These are phyloP conservation scores for Actinernus sp. DNA, from an alignment of 92 coral and sea anemone genomes.

Conservation along the genomic window DNA sequence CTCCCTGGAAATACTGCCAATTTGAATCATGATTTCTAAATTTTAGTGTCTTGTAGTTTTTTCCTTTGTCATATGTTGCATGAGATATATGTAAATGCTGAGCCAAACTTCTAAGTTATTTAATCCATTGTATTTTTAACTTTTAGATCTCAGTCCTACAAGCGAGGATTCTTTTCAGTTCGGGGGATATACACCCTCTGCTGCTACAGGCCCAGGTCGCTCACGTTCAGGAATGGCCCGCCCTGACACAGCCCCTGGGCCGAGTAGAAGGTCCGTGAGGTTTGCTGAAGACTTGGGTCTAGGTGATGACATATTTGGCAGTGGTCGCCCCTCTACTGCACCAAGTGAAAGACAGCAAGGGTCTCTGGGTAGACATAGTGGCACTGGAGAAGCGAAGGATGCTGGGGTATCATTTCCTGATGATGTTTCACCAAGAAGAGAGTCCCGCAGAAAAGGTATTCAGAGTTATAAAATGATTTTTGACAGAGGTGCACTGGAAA, in stretches of 20 bases:
- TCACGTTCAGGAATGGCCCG: slow-evolving; percentile 75
- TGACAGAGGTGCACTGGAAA: too few relatives aligned
- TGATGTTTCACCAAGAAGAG: slow-evolving; percentile 15
- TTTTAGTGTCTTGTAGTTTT: too few relatives aligned
- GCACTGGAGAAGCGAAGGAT: slow-evolving; percentile 16
- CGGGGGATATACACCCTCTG: slow-evolving; percentile 97
- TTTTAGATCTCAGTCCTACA: slow-evolving; percentile 70
- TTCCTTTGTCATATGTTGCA: too few relatives aligned
- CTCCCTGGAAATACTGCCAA: too few relatives aligned
- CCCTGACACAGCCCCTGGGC: slow-evolving; percentile 95
- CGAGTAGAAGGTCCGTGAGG: slow-evolving; percentile 79
- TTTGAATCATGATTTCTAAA: too few relatives aligned
- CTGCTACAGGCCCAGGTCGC: slow-evolving; percentile 80
- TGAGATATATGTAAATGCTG: too few relatives aligned
- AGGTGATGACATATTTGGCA: slow-evolving; percentile 68
- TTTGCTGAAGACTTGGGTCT: slow-evolving; percentile 96
- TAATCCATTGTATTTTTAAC: too few relatives aligned
- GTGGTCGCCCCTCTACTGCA: slow-evolving; percentile 88
- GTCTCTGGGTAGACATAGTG: slow-evolving; percentile 27
- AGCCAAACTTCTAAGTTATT: too few relatives aligned
- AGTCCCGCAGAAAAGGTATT: background rate
- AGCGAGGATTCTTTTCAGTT: slow-evolving; percentile 91
- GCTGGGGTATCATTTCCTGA: slow-evolving; percentile 13
- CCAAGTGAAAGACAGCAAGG: slow-evolving; percentile 72
- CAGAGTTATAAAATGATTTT: too few relatives aligned